These are phyloP conservation scores for Prietella phreatophila DNA, from an alignment of 2,113 vertebrate species.

Conservation along the genomic window DNA sequence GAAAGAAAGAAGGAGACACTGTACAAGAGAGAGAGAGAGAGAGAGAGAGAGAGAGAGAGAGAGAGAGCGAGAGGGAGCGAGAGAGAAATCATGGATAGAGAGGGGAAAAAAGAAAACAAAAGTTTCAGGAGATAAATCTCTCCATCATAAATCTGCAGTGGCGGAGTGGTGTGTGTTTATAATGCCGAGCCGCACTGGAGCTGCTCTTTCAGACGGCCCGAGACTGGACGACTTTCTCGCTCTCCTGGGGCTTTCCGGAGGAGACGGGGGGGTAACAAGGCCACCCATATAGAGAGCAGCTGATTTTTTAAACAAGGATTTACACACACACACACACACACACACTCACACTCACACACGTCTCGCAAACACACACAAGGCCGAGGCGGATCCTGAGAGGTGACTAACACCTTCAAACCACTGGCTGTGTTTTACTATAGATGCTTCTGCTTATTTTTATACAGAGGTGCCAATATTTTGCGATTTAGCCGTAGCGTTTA, in stretches of 20 bases:
- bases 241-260: constrained; percentile 53
- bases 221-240: constrained; percentile 63
- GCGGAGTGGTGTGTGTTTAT: constrained; percentile 59
- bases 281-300: constrained; percentile 81
- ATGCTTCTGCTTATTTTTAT: not conserved
- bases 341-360: not conserved
- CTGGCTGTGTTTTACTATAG: not conserved
- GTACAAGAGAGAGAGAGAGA: not conserved
- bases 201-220: constrained; percentile 47
- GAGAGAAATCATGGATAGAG: not conserved
- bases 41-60: not conserved
- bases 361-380: not conserved
- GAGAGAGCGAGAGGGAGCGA: not conserved
- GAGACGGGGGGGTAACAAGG: constrained; percentile 47
- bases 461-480: not conserved
- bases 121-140: constrained; percentile 61
- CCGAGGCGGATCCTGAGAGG: not conserved
- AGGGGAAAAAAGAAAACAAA: constrained; percentile 60
- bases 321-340: constrained; percentile 10
- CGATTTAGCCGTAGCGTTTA: not conserved
- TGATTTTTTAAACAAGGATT: constrained; percentile 60
- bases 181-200: constrained; percentile 51
- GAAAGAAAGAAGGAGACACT: not conserved
- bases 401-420: not conserved
- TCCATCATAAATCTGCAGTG: constrained; percentile 63